A percentile compares a stretch with the other conserved stretches of the same genome.
These are phyloP conservation scores for Onychorhynchus coronatus DNA, from an alignment of 2,113 vertebrate species.

Conservation along the genomic window DNA sequence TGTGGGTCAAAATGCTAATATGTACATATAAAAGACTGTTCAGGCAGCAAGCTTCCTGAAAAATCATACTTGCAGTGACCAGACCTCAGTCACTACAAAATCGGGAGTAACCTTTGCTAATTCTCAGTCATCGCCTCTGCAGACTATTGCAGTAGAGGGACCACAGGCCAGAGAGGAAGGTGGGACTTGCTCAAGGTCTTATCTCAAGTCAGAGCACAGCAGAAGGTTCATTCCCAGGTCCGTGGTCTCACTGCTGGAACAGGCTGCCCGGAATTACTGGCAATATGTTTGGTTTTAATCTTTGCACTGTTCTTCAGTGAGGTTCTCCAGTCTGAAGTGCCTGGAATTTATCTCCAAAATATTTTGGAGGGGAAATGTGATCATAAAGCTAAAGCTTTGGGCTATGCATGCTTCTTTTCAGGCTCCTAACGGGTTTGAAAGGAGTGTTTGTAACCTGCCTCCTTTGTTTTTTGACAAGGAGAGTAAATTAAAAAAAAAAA, in stretches of 20 bases:
- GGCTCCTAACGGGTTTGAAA: neutral
- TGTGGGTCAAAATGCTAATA: neutral
- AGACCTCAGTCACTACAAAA: neutral
- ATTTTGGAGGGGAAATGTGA: constrained; percentile 51
- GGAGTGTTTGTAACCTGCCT: constrained; percentile 6
- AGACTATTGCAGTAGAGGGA: neutral
- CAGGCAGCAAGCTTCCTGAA: neutral
- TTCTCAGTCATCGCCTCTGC: neutral
- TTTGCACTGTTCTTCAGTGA: constrained; percentile 73
- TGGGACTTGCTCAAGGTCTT: neutral
- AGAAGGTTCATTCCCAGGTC: neutral
- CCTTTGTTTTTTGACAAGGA: constrained; percentile 39
- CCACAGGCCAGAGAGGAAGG: neutral
- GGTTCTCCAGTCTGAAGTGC: constrained; percentile 71
- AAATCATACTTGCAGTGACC: neutral
- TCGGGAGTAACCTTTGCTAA: neutral
- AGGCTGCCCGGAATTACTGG: neutral
- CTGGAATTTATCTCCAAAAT: constrained; percentile 77
- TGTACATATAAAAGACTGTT: neutral
- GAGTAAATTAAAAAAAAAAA: neutral
- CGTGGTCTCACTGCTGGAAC: neutral
- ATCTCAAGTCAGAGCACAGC: neutral
- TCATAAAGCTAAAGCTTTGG: constrained; percentile 41
- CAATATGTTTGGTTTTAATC: constrained; percentile 16
- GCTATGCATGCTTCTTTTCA: neutral